A percentile compares a stretch with the other conserved stretches of the same genome.
These are phyloP conservation scores for Ferrisia virgata DNA, from an alignment of 2,888 invertebrate genomes.

Conservation along the genomic window DNA sequence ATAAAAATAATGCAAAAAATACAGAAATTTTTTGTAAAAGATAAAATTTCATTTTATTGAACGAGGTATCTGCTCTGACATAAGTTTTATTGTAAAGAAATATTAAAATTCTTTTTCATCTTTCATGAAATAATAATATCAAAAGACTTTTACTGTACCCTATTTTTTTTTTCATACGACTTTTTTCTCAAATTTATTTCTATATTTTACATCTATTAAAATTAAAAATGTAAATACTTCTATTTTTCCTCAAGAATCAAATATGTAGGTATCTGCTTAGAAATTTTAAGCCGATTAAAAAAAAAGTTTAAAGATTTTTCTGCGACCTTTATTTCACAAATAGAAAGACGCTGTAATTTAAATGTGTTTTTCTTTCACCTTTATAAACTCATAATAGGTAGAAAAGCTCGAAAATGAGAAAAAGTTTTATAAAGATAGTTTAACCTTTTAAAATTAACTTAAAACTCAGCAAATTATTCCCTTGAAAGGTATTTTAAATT, in stretches of 20 bases:
- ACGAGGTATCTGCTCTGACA: no score
- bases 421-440: background rate
- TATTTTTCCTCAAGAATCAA: background rate
- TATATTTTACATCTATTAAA: background rate
- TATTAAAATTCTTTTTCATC: no score
- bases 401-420: background rate
- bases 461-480: constrained; percentile 38
- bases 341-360: background rate
- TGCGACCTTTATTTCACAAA: background rate
- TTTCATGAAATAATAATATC: no score
- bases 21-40: no score
- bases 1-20: no score
- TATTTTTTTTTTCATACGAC: no score
- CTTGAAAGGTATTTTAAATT: constrained; percentile 37
- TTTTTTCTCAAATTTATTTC: no score
- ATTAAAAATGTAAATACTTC: background rate
- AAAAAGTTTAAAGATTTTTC: background rate
- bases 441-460: constrained; percentile 32
- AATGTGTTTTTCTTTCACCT: background rate
- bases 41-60: no score
- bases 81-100: no score
- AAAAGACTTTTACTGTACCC: no score
- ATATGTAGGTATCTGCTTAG: no score
- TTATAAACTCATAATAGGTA: background rate
- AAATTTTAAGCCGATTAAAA: background rate